phyloP scores from a whole-genome alignment of 2,113 vertebrate species.

The Dunckerocampus dactyliophorus region DNA sequence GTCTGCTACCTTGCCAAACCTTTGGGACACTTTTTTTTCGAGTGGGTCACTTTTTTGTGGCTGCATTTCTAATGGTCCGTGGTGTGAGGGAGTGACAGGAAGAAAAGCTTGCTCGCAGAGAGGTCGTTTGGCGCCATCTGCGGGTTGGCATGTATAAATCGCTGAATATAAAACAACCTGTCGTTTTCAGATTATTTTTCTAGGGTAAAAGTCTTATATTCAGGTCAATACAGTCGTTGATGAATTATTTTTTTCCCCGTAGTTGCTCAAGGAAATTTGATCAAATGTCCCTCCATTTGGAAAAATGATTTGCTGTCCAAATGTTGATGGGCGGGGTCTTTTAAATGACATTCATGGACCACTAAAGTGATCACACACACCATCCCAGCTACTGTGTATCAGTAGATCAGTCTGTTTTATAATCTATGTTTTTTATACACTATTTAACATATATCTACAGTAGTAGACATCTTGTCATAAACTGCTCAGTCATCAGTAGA shows the following conservation, averaged over 20 bases:
- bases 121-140: too few relatives aligned
- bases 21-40: too few relatives aligned
- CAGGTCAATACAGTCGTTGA: not conserved
- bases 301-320: not conserved
- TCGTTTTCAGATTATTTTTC: too few relatives aligned
- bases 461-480: not conserved
- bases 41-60: too few relatives aligned
- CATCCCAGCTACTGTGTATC: slow-evolving; percentile 16
- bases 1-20: too few relatives aligned
- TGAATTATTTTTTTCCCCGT: not conserved
- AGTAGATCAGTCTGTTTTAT: slow-evolving; percentile 18
- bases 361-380: slow-evolving; percentile 32
- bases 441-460: slow-evolving; percentile 18
- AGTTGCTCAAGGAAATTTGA: not conserved
- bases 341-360: slow-evolving; percentile 28
- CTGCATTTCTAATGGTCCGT: too few relatives aligned
- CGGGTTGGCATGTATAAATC: too few relatives aligned
- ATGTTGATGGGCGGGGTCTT: slow-evolving; percentile 18
- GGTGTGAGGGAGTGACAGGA: too few relatives aligned
- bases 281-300: not conserved
- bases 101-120: too few relatives aligned
- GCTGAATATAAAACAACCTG: too few relatives aligned
- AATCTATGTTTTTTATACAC: slow-evolving; percentile 15
- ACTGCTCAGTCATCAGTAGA: slow-evolving; percentile 5
- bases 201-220: too few relatives aligned